Percentiles rank a stretch among this genome's conserved stretches.
Conservation (phyloP, 2,113 vertebrate genomes). For the Bombycilla garrulus region DNA sequence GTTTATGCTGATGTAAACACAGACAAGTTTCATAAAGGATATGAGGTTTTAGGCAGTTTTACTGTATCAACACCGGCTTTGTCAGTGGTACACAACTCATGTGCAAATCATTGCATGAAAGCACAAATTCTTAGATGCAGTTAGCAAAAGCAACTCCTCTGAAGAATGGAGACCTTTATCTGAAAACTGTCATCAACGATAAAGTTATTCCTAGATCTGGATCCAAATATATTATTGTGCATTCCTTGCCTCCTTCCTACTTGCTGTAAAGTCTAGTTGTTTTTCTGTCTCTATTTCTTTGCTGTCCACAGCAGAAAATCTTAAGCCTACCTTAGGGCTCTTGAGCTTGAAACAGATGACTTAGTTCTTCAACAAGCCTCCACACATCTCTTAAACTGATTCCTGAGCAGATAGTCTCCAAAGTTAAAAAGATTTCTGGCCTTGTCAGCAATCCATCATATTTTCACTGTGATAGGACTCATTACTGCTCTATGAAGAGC, state of each 20-base stretch:
- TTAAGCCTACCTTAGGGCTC: background rate
- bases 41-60: background rate
- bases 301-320: background rate
- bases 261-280: background rate
- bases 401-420: background rate
- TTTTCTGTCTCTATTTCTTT: background rate
- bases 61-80: background rate
- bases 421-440: background rate
- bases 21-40: background rate
- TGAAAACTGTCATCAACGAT: background rate
- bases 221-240: background rate
- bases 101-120: background rate
- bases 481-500: background rate
- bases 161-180: background rate
- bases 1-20: background rate
- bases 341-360: background rate
- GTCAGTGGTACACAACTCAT: rapidly evolving
- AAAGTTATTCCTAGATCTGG: background rate
- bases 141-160: background rate
- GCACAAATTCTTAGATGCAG: background rate
- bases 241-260: background rate
- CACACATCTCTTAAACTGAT: background rate
- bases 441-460: background rate
- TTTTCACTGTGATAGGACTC: background rate
- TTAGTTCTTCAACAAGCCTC: background rate